Conservation (phyloP, 92 coral and sea anemone genomes). For the Anthopleura xanthogrammica region DNA sequence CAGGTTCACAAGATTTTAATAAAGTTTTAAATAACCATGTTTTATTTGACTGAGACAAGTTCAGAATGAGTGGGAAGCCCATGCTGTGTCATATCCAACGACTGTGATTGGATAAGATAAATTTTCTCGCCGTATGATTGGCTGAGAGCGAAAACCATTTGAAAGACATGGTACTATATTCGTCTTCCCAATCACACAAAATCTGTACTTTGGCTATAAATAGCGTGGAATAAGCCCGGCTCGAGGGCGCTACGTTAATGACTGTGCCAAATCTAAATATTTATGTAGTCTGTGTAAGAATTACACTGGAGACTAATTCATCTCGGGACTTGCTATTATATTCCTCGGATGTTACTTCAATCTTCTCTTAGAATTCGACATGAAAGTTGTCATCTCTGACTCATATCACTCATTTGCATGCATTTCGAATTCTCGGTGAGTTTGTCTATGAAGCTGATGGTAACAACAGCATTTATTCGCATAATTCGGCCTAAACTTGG, state of each 20-base stretch:
- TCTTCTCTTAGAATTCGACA: not conserved
- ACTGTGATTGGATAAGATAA: not conserved
- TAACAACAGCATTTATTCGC: not conserved
- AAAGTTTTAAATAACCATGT: not conserved
- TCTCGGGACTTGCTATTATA: not conserved
- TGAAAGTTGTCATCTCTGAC: not conserved
- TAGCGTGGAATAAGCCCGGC: not conserved
- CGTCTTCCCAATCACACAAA: not conserved
- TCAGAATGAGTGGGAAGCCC: not conserved
- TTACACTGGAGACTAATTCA: not conserved
- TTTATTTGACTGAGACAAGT: not conserved
- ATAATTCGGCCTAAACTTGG: not conserved
- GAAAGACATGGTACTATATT: not conserved
- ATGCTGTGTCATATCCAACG: conserved; percentile 3
- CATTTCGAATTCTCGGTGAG: not conserved
- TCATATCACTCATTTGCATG: not conserved
- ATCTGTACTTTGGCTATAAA: not conserved
- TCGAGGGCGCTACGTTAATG: conserved; percentile 3
- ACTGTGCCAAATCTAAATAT: not conserved
- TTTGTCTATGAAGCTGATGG: not conserved
- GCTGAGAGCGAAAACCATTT: not conserved
- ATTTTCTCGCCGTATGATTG: not conserved
- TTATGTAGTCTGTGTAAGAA: not conserved
- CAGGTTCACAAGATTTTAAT: not conserved
- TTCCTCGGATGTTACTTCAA: not conserved